Percentiles rank a stretch among this genome's conserved stretches.
phyloP scores from a whole-genome alignment of 2,797 vertebrate genomes.

The Sebastes itinus region DNA sequence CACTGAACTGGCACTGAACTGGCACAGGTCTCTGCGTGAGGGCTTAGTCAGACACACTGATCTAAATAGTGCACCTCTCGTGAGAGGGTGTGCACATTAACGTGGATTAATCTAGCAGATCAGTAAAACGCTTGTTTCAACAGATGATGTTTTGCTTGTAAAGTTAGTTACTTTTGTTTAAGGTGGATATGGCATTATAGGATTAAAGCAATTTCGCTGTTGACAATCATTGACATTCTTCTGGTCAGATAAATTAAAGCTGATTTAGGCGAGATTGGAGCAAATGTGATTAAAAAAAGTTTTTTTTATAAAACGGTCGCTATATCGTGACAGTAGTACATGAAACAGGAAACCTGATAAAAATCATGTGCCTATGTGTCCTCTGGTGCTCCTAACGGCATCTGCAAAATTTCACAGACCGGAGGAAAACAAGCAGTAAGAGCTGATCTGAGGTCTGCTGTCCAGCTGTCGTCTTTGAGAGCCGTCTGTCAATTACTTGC shows the following conservation, averaged over 20 bases:
- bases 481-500: too few species aligned
- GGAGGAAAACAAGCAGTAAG: fast-evolving
- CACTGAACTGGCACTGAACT: slow-evolving; percentile 44
- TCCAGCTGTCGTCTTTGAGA: too few species aligned
- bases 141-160: slow-evolving; percentile 7
- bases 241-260: neutral
- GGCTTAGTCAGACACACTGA: slow-evolving; percentile 52
- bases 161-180: slow-evolving; percentile 12
- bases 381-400: too few species aligned
- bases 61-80: slow-evolving; percentile 47
- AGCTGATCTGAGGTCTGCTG: too few species aligned
- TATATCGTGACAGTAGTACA: too few species aligned
- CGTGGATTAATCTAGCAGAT: slow-evolving; percentile 28
- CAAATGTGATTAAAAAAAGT: too few species aligned
- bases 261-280: too few species aligned
- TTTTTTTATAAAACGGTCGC: too few species aligned
- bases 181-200: neutral
- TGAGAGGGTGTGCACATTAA: slow-evolving; percentile 31
- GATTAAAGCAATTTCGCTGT: neutral
- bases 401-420: too few species aligned
- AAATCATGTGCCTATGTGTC: too few species aligned
- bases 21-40: slow-evolving; percentile 41
- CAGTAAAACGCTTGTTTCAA: slow-evolving; percentile 15
- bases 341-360: too few species aligned
- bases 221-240: neutral